A percentile compares a stretch with the other conserved stretches of the same genome.
Conservation (phyloP, 2,888 invertebrate genomes). For the Podabrus alpinus region DNA sequence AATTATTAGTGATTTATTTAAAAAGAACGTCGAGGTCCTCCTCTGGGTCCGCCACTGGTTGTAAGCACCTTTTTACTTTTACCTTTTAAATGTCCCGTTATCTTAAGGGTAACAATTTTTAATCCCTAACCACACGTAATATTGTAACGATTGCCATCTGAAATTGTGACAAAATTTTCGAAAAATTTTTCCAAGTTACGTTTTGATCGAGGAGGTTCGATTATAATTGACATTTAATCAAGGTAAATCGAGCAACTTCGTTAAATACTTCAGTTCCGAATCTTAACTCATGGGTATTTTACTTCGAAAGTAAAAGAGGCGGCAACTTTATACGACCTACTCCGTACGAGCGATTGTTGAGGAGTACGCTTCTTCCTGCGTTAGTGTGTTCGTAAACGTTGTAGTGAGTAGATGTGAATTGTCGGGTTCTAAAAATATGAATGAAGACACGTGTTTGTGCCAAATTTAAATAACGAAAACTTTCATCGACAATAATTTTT, state of each 20-base stretch:
- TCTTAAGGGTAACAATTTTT: too few species aligned
- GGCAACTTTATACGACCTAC: not conserved
- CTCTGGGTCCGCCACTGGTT: too few species aligned
- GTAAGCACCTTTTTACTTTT: too few species aligned
- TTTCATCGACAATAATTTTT: conserved; percentile 2
- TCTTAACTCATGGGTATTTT: not conserved
- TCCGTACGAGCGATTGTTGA: not conserved
- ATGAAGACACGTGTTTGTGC: conserved; percentile 29
- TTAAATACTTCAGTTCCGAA: not conserved
- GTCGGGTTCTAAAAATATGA: conserved; percentile 23
- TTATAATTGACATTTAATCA: not conserved
- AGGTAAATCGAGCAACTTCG: not conserved
- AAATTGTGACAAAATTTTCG: not conserved
- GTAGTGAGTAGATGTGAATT: not conserved
- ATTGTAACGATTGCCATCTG: too few species aligned
- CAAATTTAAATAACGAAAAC: conserved; percentile 7
- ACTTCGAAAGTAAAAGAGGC: not conserved
- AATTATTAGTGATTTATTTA: not conserved
- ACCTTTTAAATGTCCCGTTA: too few species aligned
- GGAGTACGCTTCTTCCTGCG: conserved; percentile 18
- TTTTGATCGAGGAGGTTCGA: not conserved
- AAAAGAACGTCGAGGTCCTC: too few species aligned
- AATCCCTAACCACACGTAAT: too few species aligned
- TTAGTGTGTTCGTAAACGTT: not conserved
- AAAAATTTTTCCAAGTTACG: not conserved